Conservation (phyloP, 2,113 vertebrate genomes). For the Amphiprion percula region DNA sequence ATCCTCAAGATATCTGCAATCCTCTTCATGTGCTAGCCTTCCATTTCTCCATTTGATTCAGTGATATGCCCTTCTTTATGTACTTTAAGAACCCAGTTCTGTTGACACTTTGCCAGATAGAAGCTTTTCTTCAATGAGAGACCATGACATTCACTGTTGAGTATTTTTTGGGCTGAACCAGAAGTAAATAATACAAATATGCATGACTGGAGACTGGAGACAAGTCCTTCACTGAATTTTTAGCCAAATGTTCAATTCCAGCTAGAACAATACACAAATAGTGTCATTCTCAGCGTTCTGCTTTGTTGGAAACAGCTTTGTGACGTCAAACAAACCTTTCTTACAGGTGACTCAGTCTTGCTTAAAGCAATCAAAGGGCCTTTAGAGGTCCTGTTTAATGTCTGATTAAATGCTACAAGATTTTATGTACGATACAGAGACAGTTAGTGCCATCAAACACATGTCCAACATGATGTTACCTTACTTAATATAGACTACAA, state of each 20-base stretch:
- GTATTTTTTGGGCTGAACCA: no score
- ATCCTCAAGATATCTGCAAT: no score
- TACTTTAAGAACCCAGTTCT: no score
- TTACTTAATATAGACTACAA: neutral
- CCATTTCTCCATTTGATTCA: no score
- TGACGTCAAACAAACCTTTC: constrained; percentile 8
- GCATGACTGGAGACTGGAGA: neutral
- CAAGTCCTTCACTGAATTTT: neutral
- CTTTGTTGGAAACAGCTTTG: constrained; percentile 9
- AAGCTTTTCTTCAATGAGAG: no score
- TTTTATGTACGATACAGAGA: constrained; percentile 3
- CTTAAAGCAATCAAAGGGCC: constrained; percentile 20
- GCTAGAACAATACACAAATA: constrained; percentile 5
- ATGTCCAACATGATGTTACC: neutral
- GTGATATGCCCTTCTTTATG: no score
- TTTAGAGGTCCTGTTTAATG: constrained; percentile 11
- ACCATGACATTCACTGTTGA: no score
- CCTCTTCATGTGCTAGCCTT: no score
- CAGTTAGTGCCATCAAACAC: neutral
- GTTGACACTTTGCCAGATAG: no score
- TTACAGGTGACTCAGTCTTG: constrained; percentile 17
- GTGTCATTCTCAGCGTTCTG: neutral
- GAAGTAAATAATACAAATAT: neutral
- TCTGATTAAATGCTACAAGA: constrained; percentile 8
- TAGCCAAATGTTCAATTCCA: constrained; percentile 3